These are phyloP conservation scores for Noctua fimbriata DNA, from an alignment of 2,888 invertebrate species.

Conservation along the genomic window DNA sequence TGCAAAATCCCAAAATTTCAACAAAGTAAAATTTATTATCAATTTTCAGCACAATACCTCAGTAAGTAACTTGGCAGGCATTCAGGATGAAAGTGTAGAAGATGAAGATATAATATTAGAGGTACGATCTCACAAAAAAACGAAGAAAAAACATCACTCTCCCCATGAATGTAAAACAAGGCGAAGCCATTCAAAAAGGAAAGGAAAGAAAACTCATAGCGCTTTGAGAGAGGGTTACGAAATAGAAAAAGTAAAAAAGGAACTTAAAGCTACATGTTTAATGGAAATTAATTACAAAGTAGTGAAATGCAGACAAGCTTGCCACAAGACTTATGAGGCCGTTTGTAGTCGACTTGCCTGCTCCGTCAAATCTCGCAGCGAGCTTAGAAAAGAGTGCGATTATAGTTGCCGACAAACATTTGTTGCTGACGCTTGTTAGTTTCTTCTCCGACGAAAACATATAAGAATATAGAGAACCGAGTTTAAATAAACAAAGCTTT, in stretches of 20 bases:
- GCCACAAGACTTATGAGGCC: slow-evolving; percentile 11
- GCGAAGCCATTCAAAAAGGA: neutral
- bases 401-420: slow-evolving; percentile 25
- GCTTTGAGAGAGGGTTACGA: slow-evolving; percentile 9
- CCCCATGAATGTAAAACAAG: neutral
- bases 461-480: neutral
- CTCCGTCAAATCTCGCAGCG: slow-evolving; percentile 18
- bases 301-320: slow-evolving; percentile 25
- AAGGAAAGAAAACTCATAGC: neutral
- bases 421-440: slow-evolving; percentile 24
- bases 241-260: neutral
- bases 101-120: neutral
- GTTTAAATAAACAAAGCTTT: neutral
- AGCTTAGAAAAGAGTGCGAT: slow-evolving; percentile 25
- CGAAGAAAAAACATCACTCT: neutral
- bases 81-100: neutral
- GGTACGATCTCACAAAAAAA: neutral
- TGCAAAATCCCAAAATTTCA: neutral
- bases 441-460: neutral
- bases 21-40: neutral
- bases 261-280: slow-evolving; percentile 21
- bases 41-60: slow-evolving; percentile 30
- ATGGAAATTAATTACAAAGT: slow-evolving; percentile 14
- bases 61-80: neutral
- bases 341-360: slow-evolving; percentile 31